Percentiles rank a stretch among this genome's conserved stretches.
phyloP scores from a whole-genome alignment of 37 sponge, comb jelly and placozoan genomes.

The Beroe ovata region DNA sequence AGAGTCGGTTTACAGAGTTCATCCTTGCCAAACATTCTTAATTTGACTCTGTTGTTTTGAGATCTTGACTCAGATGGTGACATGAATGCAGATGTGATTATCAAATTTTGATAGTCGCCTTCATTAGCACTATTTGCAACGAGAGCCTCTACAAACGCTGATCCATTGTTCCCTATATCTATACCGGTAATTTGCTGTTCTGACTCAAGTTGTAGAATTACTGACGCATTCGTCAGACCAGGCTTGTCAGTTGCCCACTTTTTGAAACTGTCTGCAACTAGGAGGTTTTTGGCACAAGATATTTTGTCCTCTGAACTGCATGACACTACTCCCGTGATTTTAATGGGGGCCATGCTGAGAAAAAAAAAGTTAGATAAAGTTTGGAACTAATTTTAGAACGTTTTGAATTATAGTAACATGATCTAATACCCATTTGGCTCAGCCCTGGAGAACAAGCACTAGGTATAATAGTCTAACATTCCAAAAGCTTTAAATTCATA shows the following conservation, averaged over 20 bases:
- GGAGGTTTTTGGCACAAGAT: slow-evolving; percentile 54
- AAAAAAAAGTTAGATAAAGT: neutral
- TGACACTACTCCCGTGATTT: slow-evolving; percentile 40
- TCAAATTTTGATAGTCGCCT: slow-evolving; percentile 3
- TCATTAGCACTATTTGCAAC: slow-evolving; percentile 41
- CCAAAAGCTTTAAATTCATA: too few species aligned
- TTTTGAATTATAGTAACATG: neutral
- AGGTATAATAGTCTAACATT: too few species aligned
- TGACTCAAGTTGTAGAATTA: slow-evolving; percentile 30
- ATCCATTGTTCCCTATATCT: slow-evolving; percentile 60
- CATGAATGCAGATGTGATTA: slow-evolving; percentile 52
- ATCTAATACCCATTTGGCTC: too few species aligned
- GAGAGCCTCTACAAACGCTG: slow-evolving; percentile 60
- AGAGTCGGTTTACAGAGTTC: slow-evolving; percentile 29
- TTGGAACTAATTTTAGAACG: neutral
- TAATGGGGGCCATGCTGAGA: slow-evolving; percentile 44
- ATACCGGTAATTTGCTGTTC: slow-evolving; percentile 32
- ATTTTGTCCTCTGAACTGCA: slow-evolving; percentile 49
- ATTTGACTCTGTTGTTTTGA: slow-evolving; percentile 13
- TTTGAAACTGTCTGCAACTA: slow-evolving; percentile 10
- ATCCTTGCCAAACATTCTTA: slow-evolving; percentile 27
- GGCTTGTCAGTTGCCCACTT: slow-evolving; percentile 57
- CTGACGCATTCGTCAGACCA: slow-evolving; percentile 46
- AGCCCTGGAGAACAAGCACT: too few species aligned
- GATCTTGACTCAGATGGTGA: slow-evolving; percentile 12